Evolutionary conservation across 2,113 vertebrate species (phyloP).

Genomic region (Diadophis punctatus): DNA sequence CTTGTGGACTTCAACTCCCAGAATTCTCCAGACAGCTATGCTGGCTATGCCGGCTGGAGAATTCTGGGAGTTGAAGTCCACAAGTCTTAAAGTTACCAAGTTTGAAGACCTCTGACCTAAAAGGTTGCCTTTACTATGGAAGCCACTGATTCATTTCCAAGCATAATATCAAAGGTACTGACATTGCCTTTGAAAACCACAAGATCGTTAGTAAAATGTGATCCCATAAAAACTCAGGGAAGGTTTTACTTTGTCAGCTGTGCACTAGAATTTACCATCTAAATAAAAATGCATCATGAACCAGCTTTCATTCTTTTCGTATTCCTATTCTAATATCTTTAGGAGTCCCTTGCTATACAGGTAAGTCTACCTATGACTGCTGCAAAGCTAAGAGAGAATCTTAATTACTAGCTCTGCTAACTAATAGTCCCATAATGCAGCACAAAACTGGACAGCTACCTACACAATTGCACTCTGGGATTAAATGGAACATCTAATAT

Average conservation of each 20-base stretch:
- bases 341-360: neutral
- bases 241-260: neutral
- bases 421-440: neutral
- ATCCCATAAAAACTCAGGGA: neutral
- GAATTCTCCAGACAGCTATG: too few species aligned
- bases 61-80: too few species aligned
- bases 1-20: too few species aligned
- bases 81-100: too few species aligned
- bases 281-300: neutral
- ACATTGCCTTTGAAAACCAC: neutral
- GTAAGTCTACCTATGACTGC: neutral
- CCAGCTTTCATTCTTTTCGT: neutral
- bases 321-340: neutral
- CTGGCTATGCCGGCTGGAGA: too few species aligned
- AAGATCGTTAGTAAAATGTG: neutral
- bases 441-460: neutral
- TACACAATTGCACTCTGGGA: neutral
- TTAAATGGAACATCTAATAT: neutral
- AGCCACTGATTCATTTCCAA: neutral
- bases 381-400: neutral
- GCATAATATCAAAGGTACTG: neutral
- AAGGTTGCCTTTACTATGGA: neutral
- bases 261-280: neutral
- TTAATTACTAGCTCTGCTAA: neutral
- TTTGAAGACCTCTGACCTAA: neutral